These are phyloP conservation scores for Thymelicus sylvestris DNA, from an alignment of 2,888 invertebrate genomes.

Conservation along the genomic window DNA sequence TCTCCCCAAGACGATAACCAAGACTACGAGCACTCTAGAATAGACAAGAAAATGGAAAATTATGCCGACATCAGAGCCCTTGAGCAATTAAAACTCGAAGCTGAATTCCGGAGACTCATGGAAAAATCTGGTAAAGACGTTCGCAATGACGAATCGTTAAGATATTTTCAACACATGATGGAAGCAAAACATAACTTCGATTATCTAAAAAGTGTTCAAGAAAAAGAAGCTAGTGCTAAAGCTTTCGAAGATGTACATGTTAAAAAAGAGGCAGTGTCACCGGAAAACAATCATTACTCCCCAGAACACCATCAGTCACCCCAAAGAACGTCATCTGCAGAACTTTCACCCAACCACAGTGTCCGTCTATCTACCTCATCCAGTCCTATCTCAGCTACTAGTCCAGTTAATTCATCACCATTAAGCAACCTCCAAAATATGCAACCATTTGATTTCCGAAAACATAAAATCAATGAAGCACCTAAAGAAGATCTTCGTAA, in stretches of 20 bases:
- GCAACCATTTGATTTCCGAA: conserved; percentile 97
- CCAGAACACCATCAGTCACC: conserved; percentile 62
- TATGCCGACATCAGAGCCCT: conserved; percentile 72
- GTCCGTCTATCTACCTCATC: conserved; percentile 77
- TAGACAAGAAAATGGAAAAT: conserved; percentile 58
- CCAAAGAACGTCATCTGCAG: conserved; percentile 66
- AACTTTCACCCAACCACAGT: conserved; percentile 72
- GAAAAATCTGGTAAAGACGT: conserved; percentile 82
- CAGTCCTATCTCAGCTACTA: conserved; percentile 79
- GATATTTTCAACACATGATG: conserved; percentile 78
- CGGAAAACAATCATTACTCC: conserved; percentile 58
- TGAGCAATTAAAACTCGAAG: conserved; percentile 83
- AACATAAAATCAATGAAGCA: conserved; percentile 74
- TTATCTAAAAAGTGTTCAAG: conserved; percentile 72
- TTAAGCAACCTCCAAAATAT: conserved; percentile 96
- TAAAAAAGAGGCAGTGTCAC: conserved; percentile 61
- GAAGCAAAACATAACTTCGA: conserved; percentile 75
- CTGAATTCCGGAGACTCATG: conserved; percentile 83
- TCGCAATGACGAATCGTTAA: conserved; percentile 71
- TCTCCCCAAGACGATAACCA: conserved; percentile 83
- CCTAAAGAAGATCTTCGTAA: conserved; percentile 77
- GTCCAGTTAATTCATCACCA: conserved; percentile 89
- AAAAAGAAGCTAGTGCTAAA: conserved; percentile 60
- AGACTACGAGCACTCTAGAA: conserved; percentile 56
- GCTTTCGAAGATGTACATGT: conserved; percentile 53